A percentile compares a stretch with the other conserved stretches of the same genome.
Evolutionary conservation across 2,888 invertebrate genomes (phyloP).

Genomic region (Parnassius glacialis): DNA sequence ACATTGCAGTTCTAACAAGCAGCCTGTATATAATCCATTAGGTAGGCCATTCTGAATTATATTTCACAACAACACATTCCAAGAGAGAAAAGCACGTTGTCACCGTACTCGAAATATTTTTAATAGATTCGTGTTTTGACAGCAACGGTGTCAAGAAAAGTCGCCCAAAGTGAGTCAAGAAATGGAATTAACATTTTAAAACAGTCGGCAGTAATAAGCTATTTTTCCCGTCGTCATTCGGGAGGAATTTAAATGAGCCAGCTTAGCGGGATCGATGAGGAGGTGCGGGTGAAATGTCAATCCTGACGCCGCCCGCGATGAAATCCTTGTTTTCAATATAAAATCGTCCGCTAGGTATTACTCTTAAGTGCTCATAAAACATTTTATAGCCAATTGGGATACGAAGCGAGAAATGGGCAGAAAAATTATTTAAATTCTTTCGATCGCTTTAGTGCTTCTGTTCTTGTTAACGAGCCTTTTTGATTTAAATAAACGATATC

Average conservation of each 20-base stretch:
- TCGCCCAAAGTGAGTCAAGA: constrained; percentile 10
- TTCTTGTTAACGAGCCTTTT: background rate
- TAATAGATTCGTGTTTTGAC: constrained; percentile 8
- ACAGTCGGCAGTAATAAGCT: constrained; percentile 31
- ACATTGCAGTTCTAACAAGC: too few species aligned
- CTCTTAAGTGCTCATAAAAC: constrained; percentile 2
- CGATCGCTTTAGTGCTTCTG: background rate
- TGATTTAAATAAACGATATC: background rate
- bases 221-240: constrained; percentile 30
- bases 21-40: background rate
- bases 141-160: background rate
- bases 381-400: constrained; percentile 11
- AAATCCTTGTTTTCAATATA: constrained; percentile 11
- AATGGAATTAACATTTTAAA: constrained; percentile 32
- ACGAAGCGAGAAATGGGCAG: constrained; percentile 5
- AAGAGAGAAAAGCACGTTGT: background rate
- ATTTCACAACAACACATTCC: background rate
- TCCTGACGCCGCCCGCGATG: background rate
- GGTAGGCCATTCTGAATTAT: background rate
- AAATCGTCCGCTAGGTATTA: background rate
- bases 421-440: constrained; percentile 13
- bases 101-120: constrained; percentile 8
- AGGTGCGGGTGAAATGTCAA: constrained; percentile 8
- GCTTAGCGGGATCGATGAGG: constrained; percentile 12
- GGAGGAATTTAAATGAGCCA: constrained; percentile 29